Percentiles rank a stretch among this genome's conserved stretches.
These are phyloP conservation scores for Procambarus virginalis DNA, from an alignment of 1,140 invertebrate genomes.

Conservation along the genomic window DNA sequence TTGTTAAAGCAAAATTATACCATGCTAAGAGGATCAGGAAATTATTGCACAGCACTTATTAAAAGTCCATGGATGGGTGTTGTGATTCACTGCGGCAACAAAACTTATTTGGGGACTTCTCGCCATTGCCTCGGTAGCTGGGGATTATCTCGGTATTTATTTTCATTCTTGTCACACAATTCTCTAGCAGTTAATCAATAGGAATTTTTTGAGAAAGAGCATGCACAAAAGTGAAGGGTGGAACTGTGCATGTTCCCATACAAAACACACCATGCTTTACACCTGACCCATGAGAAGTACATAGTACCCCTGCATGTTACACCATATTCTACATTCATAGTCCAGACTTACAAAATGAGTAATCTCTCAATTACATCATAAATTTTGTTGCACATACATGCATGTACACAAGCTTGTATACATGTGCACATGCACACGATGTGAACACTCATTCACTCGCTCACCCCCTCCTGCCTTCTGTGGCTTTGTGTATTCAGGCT, in stretches of 20 bases:
- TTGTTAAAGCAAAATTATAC: background rate
- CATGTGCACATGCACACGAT: background rate
- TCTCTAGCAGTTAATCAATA: background rate
- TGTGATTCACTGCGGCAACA: slow-evolving; percentile 23
- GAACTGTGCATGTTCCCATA: too few relatives aligned
- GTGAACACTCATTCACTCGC: background rate
- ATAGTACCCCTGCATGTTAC: too few relatives aligned
- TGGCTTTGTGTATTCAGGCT: slow-evolving; percentile 28
- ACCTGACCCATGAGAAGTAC: too few relatives aligned
- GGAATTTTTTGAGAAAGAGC: background rate
- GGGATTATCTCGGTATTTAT: slow-evolving; percentile 46
- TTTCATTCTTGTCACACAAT: slow-evolving; percentile 1
- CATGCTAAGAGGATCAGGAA: background rate
- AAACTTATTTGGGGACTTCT: background rate
- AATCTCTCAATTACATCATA: too few relatives aligned
- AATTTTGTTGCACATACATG: background rate
- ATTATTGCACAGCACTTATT: slow-evolving; percentile 14
- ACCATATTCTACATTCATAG: too few relatives aligned
- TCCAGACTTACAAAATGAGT: too few relatives aligned
- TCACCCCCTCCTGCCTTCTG: background rate
- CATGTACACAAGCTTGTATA: background rate
- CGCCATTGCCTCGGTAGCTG: slow-evolving; percentile 14
- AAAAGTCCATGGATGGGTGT: slow-evolving; percentile 45
- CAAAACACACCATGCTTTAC: too few relatives aligned
- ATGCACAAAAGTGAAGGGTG: background rate